A percentile compares a stretch with the other conserved stretches of the same genome.
Evolutionary conservation across 2,113 vertebrate genomes (phyloP).

Genomic region (Myotis yumanensis): DNA sequence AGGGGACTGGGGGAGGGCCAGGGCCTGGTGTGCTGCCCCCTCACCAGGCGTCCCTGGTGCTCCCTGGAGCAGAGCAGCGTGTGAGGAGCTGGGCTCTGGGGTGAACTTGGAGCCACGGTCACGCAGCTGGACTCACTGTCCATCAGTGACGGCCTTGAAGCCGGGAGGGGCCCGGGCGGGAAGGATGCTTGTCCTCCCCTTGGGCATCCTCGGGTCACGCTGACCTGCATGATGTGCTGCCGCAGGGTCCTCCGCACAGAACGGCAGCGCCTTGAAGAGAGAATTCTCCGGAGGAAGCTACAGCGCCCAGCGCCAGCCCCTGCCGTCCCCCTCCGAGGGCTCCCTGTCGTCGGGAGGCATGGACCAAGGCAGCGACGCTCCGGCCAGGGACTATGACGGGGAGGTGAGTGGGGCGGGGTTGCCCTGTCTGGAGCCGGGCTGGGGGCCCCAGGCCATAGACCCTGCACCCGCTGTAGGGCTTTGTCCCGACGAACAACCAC

Average conservation of each 20-base stretch:
- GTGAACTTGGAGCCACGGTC: neutral
- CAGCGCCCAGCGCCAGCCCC: constrained; percentile 90
- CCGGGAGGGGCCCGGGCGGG: neutral
- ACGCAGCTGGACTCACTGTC: accelerated
- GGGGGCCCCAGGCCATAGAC: neutral
- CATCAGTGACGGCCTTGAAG: accelerated
- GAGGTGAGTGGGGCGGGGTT: constrained; percentile 86
- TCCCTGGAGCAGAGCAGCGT: neutral
- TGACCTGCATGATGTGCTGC: accelerated
- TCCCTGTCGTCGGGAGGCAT: constrained; percentile 96
- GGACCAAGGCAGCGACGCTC: constrained; percentile 92
- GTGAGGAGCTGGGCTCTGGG: neutral
- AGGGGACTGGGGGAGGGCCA: too few relatives aligned
- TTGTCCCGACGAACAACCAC: too few relatives aligned
- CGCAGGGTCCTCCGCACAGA: constrained; percentile 93
- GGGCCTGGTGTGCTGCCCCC: too few relatives aligned
- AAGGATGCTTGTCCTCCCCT: neutral
- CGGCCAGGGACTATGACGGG: constrained; percentile 93
- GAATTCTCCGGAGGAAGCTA: constrained; percentile 96
- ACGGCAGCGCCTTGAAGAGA: constrained; percentile 93
- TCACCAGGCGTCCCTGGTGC: accelerated
- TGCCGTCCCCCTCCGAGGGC: constrained; percentile 96
- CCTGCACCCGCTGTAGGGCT: too few relatives aligned
- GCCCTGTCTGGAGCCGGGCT: neutral
- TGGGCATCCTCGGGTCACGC: accelerated